Percentiles rank a stretch among this genome's conserved stretches.
These are phyloP conservation scores for Scaptomyza montana DNA, from an alignment of 1,140 invertebrate genomes.

Conservation along the genomic window DNA sequence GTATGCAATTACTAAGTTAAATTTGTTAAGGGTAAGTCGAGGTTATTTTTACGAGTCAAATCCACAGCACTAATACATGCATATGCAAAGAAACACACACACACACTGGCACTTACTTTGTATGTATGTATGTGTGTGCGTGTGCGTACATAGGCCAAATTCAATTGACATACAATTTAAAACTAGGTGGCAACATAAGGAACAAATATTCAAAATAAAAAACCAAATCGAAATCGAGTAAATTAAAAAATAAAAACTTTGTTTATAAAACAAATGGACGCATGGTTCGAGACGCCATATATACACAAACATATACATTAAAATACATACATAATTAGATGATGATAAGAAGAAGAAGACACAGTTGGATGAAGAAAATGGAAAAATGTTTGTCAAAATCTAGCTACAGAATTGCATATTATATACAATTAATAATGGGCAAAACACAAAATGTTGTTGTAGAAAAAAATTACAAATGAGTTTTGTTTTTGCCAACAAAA, in stretches of 20 bases:
- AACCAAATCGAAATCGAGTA: background rate
- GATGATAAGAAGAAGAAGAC: background rate
- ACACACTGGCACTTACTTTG: slow-evolving; percentile 2
- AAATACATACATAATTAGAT: slow-evolving; percentile 41
- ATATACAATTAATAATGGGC: slow-evolving; percentile 75
- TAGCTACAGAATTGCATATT: slow-evolving; percentile 81
- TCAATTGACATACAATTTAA: slow-evolving; percentile 40
- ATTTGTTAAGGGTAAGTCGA: slow-evolving; percentile 56
- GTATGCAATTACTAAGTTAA: slow-evolving; percentile 80
- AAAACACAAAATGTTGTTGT: slow-evolving; percentile 80
- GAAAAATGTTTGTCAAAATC: slow-evolving; percentile 67
- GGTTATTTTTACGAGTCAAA: slow-evolving; percentile 35
- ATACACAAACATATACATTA: slow-evolving; percentile 41
- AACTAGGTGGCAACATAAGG: slow-evolving; percentile 7
- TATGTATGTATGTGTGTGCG: background rate
- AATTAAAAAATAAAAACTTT: slow-evolving; percentile 21
- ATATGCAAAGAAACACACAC: slow-evolving; percentile 16
- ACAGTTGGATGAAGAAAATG: slow-evolving; percentile 1
- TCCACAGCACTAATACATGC: slow-evolving; percentile 13
- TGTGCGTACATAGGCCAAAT: slow-evolving; percentile 47
- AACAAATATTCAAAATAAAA: slow-evolving; percentile 1
- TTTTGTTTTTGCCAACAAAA: slow-evolving; percentile 73
- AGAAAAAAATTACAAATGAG: slow-evolving; percentile 79
- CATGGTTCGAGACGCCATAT: slow-evolving; percentile 46
- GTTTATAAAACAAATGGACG: slow-evolving; percentile 73